phyloP scores from a whole-genome alignment of 2,888 invertebrate species.

The Galeopsomyia nigrocyanea region DNA sequence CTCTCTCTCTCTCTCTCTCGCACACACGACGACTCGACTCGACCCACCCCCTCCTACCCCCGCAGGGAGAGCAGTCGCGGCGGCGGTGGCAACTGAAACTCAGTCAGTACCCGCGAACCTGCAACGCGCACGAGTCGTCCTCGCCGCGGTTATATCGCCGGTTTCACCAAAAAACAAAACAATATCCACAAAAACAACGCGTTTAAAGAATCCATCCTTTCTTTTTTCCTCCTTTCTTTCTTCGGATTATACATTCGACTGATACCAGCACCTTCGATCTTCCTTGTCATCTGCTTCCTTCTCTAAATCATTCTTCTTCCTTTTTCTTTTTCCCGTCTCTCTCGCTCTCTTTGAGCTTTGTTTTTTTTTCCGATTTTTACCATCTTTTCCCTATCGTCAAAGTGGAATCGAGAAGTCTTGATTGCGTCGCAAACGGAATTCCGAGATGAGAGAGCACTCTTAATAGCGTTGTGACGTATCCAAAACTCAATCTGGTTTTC shows the following conservation, averaged over 20 bases:
- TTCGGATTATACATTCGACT: no score
- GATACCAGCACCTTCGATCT: no score
- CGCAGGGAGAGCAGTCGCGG: constrained; percentile 40
- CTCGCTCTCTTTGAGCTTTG: not conserved
- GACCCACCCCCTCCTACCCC: constrained; percentile 44
- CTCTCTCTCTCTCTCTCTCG: constrained; percentile 7
- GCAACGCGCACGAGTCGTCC: constrained; percentile 30
- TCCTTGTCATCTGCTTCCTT: no score
- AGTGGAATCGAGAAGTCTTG: not conserved
- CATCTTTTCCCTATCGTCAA: not conserved
- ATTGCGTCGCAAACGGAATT: constrained; percentile 16
- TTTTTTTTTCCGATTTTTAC: not conserved
- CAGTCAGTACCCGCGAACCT: constrained; percentile 52
- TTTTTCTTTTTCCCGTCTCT: not conserved
- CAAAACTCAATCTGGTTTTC: not conserved
- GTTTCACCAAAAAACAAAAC: no score
- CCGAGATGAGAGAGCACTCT: constrained; percentile 11
- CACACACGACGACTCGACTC: no score
- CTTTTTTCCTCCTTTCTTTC: no score
- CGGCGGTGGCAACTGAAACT: not conserved
- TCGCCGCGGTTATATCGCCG: not conserved
- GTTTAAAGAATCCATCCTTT: no score
- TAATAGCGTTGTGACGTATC: constrained; percentile 38
- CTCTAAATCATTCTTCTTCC: not conserved
- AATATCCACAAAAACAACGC: no score